Conservation (phyloP, 2,797 vertebrate genomes). For the Synaphobranchus kaupii region DNA sequence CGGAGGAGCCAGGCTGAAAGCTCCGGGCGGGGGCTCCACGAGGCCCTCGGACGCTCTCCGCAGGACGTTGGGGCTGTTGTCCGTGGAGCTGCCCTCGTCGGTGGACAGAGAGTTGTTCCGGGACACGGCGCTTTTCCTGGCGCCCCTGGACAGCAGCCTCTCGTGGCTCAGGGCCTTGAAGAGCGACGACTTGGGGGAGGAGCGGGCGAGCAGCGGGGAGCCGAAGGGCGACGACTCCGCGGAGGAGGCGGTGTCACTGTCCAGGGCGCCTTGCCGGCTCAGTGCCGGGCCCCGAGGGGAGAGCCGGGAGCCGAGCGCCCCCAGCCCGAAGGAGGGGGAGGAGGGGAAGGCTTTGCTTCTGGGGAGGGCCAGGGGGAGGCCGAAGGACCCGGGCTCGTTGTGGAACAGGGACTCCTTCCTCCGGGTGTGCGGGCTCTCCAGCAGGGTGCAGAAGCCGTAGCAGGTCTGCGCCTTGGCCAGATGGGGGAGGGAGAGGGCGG, state of each 20-base stretch:
- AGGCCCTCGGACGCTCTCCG: constrained; percentile 78
- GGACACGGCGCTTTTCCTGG: constrained; percentile 68
- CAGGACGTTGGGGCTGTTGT: constrained; percentile 83
- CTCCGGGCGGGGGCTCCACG: constrained; percentile 56
- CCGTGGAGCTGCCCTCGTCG: constrained; percentile 88
- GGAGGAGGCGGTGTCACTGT: constrained; percentile 84
- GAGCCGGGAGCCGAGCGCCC: constrained; percentile 61
- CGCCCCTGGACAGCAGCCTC: constrained; percentile 71
- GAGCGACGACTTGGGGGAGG: constrained; percentile 68
- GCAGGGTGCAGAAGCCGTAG: constrained; percentile 86
- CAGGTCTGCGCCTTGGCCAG: constrained; percentile 11
- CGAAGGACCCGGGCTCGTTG: constrained; percentile 57
- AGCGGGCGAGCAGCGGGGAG: constrained; percentile 74
- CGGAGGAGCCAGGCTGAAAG: constrained; percentile 69
- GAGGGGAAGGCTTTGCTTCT: constrained; percentile 60
- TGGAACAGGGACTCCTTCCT: constrained; percentile 92
- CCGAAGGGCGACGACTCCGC: constrained; percentile 81
- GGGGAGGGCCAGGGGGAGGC: constrained; percentile 69
- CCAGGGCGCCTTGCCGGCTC: constrained; percentile 68
- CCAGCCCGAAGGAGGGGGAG: constrained; percentile 66
- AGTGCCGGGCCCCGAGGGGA: constrained; percentile 64
- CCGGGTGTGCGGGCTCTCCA: constrained; percentile 92
- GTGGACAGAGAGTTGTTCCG: constrained; percentile 86
- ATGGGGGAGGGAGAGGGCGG: constrained; percentile 70
- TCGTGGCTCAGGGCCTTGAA: constrained; percentile 81